phyloP scores from a whole-genome alignment of 92 coral and sea anemone genomes.

The Porites rus region DNA sequence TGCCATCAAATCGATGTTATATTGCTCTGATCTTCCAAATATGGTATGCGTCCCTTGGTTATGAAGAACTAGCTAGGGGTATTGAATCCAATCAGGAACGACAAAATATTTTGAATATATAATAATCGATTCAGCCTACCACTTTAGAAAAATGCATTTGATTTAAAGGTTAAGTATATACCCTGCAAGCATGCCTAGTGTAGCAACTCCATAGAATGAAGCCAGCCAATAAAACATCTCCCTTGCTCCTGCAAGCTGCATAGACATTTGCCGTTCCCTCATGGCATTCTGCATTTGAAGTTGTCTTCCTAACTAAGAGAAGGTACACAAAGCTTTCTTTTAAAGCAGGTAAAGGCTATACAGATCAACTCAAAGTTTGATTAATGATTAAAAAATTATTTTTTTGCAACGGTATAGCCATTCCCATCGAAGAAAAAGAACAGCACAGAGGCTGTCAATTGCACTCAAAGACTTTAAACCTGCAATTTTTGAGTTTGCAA shows the following conservation, averaged over 20 bases:
- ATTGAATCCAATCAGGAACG: too few relatives aligned
- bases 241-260: constrained; percentile 88
- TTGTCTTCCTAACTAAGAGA: constrained; percentile 86
- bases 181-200: constrained; percentile 86
- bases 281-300: constrained; percentile 93
- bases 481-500: constrained; percentile 57
- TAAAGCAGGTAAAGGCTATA: not conserved
- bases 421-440: too few relatives aligned
- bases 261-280: constrained; percentile 92
- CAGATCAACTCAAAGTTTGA: too few relatives aligned
- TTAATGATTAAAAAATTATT: too few relatives aligned
- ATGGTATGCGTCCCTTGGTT: too few relatives aligned
- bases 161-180: constrained; percentile 16
- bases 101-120: too few relatives aligned
- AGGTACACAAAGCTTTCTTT: not conserved
- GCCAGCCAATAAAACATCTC: constrained; percentile 93
- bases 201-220: constrained; percentile 86
- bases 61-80: too few relatives aligned
- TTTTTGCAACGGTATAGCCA: too few relatives aligned
- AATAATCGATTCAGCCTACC: too few relatives aligned
- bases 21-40: too few relatives aligned
- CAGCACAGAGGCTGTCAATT: too few relatives aligned
- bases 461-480: constrained; percentile 35
- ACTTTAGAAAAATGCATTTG: not conserved
- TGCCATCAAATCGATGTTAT: too few relatives aligned